Evolutionary conservation across 2,888 invertebrate species (phyloP), one percentile per base, ranked within the genome.

Genomic region (Dasypogon diadema): DNA sequence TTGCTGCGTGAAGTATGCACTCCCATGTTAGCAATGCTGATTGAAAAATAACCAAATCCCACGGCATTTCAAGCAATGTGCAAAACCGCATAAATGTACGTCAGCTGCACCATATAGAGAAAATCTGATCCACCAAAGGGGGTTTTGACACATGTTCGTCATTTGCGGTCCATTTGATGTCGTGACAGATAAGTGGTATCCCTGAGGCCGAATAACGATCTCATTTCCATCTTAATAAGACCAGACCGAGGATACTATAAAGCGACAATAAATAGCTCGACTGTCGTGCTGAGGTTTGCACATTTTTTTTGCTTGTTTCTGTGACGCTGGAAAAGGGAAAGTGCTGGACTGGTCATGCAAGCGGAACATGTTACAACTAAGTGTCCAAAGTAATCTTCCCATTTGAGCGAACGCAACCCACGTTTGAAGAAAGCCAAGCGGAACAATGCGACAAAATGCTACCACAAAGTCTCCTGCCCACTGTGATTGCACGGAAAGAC

Each of bases 391-490:
- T n/a, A n/a, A n/a, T 18, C 48, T 54, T n/a, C 65, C 24, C 48
- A 48, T 48, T 48, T 12, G 48, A 48, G 24, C 14, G 6, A 48
- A 46, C 14, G 6, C 48, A 26, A 46, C 65, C 42, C 46, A 42
- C 65, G 26, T 26, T 26, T 18, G 37, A 37, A 63, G 54, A 70
- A 70, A 70, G 30, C 54, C 18, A 34, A 54, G 54, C 51, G 54
- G 34, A 54, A 70, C 70, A 54, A 34, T 70, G 70, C 54, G 54
- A 70, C 70, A 51, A 34, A 70, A 30, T 22, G 54, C 70, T 68
- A 21, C 54, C 24, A 18, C 54, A 34, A 30, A 30, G 34, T 21
- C 70, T 54, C n/a, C 54, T 54, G 70, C 4, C 30, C 51, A 24
- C 51, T 48, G 51, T 54, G 54, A 54, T 70, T 70, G 54, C 70